Conservation (phyloP, 2,113 vertebrate species). For the Chionis minor region DNA sequence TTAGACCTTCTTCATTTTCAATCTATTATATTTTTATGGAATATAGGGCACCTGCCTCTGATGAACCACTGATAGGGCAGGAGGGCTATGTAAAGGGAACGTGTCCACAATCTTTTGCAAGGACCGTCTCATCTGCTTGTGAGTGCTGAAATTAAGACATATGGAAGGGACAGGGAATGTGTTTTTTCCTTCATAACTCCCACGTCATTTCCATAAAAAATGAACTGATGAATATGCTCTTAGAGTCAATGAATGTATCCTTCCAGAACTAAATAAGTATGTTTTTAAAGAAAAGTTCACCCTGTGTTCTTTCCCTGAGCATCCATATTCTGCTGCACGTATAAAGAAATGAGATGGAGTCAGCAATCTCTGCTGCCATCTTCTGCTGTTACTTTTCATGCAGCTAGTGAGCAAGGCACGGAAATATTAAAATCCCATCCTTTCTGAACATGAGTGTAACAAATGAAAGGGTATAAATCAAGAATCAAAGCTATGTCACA, state of each 20-base stretch:
- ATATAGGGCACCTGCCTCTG: not conserved
- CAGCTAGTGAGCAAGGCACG: not conserved
- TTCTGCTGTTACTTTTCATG: conserved; percentile 55
- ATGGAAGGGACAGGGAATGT: not conserved
- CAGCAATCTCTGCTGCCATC: conserved; percentile 78
- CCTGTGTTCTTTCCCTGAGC: not conserved
- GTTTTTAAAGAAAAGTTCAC: conserved; percentile 49
- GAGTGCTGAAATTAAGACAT: not conserved
- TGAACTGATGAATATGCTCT: conserved; percentile 48
- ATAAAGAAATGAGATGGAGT: not conserved
- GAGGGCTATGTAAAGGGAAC: not conserved
- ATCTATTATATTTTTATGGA: not conserved
- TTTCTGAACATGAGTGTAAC: not conserved
- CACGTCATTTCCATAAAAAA: conserved; percentile 42
- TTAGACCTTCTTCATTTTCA: not conserved
- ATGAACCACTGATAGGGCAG: not conserved
- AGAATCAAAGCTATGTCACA: not conserved
- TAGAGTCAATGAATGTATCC: conserved; percentile 51
- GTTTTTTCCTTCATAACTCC: conserved; percentile 32
- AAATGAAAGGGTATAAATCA: not conserved
- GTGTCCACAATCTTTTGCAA: not conserved
- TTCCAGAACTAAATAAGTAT: conserved; percentile 54
- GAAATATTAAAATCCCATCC: not conserved
- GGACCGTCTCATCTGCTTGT: not conserved
- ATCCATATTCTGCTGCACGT: not conserved